phyloP scores from a whole-genome alignment of 92 coral and sea anemone genomes.

The Actinernus sp. region DNA sequence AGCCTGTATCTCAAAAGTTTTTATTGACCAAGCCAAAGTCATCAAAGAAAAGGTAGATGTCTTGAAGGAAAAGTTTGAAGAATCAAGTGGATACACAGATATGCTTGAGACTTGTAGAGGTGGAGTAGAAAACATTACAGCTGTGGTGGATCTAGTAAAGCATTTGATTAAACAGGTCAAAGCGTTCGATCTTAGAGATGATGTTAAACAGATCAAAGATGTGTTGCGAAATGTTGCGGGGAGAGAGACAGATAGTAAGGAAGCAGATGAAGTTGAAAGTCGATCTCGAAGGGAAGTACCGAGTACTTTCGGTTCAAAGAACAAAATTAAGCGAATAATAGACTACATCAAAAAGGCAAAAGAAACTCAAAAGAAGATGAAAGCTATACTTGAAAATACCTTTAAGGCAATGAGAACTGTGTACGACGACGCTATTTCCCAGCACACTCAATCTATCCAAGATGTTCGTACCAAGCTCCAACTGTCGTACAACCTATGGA shows the following conservation, averaged over 20 bases:
- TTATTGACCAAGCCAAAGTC: constrained; percentile 83
- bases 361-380: constrained; percentile 70
- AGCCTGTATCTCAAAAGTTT: constrained; percentile 81
- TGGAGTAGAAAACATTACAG: constrained; percentile 70
- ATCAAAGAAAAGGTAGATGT: constrained; percentile 65
- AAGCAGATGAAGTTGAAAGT: neutral
- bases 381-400: constrained; percentile 69
- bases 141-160: constrained; percentile 73
- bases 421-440: constrained; percentile 71
- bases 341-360: constrained; percentile 69
- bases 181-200: constrained; percentile 86
- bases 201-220: constrained; percentile 80
- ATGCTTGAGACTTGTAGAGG: constrained; percentile 77
- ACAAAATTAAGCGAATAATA: constrained; percentile 55
- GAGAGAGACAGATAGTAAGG: constrained; percentile 47
- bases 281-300: neutral
- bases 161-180: constrained; percentile 73
- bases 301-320: constrained; percentile 22
- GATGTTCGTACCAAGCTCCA: constrained; percentile 77
- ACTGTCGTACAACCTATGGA: constrained; percentile 68
- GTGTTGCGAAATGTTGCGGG: constrained; percentile 81
- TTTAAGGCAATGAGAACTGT: constrained; percentile 80
- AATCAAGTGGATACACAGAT: constrained; percentile 82
- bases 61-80: constrained; percentile 57
- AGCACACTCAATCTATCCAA: constrained; percentile 62